Evolutionary conservation across 2,888 invertebrate genomes (phyloP), one percentile per base, ranked within the genome.

Genomic region (Eupeodes latifasciatus): DNA sequence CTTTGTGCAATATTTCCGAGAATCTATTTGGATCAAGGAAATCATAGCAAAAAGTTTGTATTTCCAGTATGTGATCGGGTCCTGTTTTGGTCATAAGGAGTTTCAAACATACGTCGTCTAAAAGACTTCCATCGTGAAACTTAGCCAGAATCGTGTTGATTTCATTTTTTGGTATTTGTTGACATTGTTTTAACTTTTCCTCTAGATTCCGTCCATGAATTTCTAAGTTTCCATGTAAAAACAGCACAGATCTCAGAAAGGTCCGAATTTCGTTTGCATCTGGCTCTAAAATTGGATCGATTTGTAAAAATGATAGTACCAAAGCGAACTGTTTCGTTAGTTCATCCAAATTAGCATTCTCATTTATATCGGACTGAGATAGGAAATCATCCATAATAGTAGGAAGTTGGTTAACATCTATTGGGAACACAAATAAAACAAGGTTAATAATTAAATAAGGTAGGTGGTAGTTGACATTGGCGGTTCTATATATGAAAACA

Each of bases 11-110:
- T 34, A 84, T 77, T 27, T 5, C 16, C 4, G 12, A 12, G 27
- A 62, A 88, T 51, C 74, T 74, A 7, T 34, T 7, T 5, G 81
- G n/a, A 49, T 88, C 85, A 12, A 88, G 81, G 12, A 88, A 88
- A n/a, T 78, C 75, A 40, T 44, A 12, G 40, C 77, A 85, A 53
- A 88, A 88, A 14, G 64, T 47, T 85, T 88, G 84, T 19, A 88
- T 81, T 47, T 85, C 88, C 34, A 78, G 49, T 10, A 88, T 69
- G 49, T 88, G 81, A 40, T 85, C 71, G 1, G 88, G 85, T 19
- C 85, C 88, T 4, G 88, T 81, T 12, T 59, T 27, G 11, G 88
- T 88, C 71, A 81, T 66, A 10, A 88, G 85, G 3, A 88, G 64
- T 51, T 71, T 74, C 55, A 75, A 69, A 40, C 88, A 88, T 7